Evolutionary conservation across 2,888 invertebrate species (phyloP).

Genomic region (Sesia bembeciformis): DNA sequence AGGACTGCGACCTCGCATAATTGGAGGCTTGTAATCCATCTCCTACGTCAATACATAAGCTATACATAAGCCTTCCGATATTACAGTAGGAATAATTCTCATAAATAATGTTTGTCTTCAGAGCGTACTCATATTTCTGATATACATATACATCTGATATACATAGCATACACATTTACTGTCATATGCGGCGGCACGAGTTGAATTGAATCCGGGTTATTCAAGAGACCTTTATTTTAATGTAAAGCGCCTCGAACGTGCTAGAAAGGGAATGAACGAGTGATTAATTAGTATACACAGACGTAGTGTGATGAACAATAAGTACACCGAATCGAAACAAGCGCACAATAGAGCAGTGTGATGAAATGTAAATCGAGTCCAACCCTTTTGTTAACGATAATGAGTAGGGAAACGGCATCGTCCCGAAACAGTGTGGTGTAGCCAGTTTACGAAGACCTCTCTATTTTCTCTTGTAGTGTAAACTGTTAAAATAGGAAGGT

Average conservation of each 20-base stretch:
- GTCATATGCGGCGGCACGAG: slow-evolving; percentile 8
- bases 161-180: slow-evolving; percentile 2
- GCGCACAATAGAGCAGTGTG: slow-evolving; percentile 17
- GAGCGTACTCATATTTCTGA: slow-evolving; percentile 4
- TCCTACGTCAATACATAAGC: slow-evolving; percentile 14
- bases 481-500: neutral
- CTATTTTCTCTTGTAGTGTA: neutral
- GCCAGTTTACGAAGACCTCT: slow-evolving; percentile 13
- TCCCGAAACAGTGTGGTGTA: slow-evolving; percentile 26
- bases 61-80: slow-evolving; percentile 11
- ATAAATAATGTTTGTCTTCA: slow-evolving; percentile 12
- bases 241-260: neutral
- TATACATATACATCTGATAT: slow-evolving; percentile 4
- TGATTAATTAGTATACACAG: slow-evolving; percentile 16
- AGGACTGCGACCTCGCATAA: slow-evolving; percentile 19
- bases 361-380: slow-evolving; percentile 45
- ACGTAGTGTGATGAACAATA: neutral
- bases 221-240: slow-evolving; percentile 1
- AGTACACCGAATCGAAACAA: slow-evolving; percentile 15
- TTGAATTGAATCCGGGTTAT: slow-evolving; percentile 5
- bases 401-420: slow-evolving; percentile 37
- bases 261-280: slow-evolving; percentile 8
- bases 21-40: slow-evolving; percentile 20
- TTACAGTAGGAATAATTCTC: slow-evolving; percentile 19
- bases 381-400: slow-evolving; percentile 54